Percentiles rank a stretch among this genome's conserved stretches.
Conservation (phyloP, 2,888 invertebrate genomes). For the Amblyjoppa proteus region DNA sequence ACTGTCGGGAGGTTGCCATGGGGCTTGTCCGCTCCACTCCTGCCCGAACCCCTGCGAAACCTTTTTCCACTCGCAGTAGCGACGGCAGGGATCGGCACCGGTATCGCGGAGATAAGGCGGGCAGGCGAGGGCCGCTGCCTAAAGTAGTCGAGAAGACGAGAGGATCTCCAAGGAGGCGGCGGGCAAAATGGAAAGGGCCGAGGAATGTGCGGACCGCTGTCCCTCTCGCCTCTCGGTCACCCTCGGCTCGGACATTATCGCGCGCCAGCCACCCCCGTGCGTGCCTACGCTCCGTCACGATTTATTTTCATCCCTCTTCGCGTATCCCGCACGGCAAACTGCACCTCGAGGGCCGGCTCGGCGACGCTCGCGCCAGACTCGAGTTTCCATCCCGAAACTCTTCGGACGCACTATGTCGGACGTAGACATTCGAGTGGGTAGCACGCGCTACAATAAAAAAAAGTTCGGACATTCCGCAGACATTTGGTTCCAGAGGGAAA, state of each 20-base stretch:
- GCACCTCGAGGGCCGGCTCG: slow-evolving; percentile 11
- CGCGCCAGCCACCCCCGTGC: slow-evolving; percentile 26
- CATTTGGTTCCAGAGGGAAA: too few species aligned
- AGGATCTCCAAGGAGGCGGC: slow-evolving; percentile 16
- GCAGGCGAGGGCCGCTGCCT: slow-evolving; percentile 17
- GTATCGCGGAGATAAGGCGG: slow-evolving; percentile 47
- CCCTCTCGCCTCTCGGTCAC: slow-evolving; percentile 25
- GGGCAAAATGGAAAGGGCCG: slow-evolving; percentile 39
- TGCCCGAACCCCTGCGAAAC: slow-evolving; percentile 24
- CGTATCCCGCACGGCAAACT: neutral
- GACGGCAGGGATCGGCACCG: slow-evolving; percentile 21
- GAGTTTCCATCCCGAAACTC: slow-evolving; percentile 29
- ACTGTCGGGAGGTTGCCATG: neutral
- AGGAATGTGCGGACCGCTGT: slow-evolving; percentile 27
- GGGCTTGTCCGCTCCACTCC: slow-evolving; percentile 8
- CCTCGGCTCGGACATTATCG: slow-evolving; percentile 50
- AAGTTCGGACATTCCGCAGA: too few species aligned
- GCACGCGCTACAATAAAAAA: too few species aligned
- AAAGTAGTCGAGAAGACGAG: slow-evolving; percentile 32
- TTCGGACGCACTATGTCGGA: neutral
- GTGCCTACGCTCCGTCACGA: slow-evolving; percentile 30
- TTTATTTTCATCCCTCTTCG: slow-evolving; percentile 41
- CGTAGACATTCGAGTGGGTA: neutral
- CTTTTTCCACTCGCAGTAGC: slow-evolving; percentile 39
- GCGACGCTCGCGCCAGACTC: neutral